A percentile compares a stretch with the other conserved stretches of the same genome.
phyloP scores from a whole-genome alignment of 2,888 invertebrate species.

The Reticulitermes lucifugus region DNA sequence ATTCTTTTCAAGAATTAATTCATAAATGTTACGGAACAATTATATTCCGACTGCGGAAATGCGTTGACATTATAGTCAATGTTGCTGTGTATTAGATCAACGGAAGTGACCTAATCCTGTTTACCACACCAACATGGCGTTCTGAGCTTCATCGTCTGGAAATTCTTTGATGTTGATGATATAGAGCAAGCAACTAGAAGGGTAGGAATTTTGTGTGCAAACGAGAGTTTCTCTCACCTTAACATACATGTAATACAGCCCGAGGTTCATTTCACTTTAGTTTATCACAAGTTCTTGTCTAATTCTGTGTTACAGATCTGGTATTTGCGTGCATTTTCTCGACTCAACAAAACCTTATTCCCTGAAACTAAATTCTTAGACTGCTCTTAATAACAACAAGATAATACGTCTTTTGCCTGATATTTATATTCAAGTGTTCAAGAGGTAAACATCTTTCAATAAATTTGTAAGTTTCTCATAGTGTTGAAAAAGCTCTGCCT shows the following conservation, averaged over 20 bases:
- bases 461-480: too few species aligned
- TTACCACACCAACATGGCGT: not conserved
- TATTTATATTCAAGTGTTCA: too few species aligned
- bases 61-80: not conserved
- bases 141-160: not conserved
- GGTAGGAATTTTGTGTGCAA: not conserved
- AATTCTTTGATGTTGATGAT: not conserved
- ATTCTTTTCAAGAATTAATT: too few species aligned
- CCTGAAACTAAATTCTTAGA: too few species aligned
- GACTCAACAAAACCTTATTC: too few species aligned
- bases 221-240: not conserved
- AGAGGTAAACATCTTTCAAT: too few species aligned
- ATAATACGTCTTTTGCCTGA: too few species aligned
- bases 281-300: not conserved
- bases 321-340: too few species aligned
- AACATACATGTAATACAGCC: not conserved
- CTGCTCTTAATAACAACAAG: too few species aligned
- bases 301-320: not conserved
- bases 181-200: not conserved
- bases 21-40: too few species aligned
- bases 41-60: not conserved
- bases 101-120: not conserved
- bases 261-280: not conserved
- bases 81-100: not conserved
- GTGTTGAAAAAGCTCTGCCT: too few species aligned